phyloP scores from a whole-genome alignment of 2,888 invertebrate species.

The Xanthia icteritia region DNA sequence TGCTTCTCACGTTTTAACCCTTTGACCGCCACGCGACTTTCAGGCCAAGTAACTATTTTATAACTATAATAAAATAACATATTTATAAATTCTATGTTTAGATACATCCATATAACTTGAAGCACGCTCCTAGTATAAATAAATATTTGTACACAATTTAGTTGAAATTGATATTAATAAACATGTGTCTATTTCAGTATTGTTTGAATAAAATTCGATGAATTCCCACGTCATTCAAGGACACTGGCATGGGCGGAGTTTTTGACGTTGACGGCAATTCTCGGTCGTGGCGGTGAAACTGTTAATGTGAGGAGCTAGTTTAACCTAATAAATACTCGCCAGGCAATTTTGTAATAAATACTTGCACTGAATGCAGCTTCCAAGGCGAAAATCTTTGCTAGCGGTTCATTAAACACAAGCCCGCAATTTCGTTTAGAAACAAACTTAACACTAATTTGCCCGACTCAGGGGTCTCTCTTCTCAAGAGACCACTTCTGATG shows the following conservation, averaged over 20 bases:
- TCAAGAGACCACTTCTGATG: not conserved
- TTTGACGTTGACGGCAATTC: slow-evolving; percentile 6
- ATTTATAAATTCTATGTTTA: not conserved
- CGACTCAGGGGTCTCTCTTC: not conserved
- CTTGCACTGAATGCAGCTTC: not conserved
- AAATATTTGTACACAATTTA: not conserved
- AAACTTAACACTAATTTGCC: not conserved
- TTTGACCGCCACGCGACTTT: slow-evolving; percentile 32
- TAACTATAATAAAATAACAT: not conserved
- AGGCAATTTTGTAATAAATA: slow-evolving; percentile 1
- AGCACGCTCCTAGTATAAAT: not conserved
- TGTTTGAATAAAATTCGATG: slow-evolving; percentile 21
- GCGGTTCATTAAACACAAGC: not conserved
- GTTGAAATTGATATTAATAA: too few relatives aligned
- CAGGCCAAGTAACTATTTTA: not conserved
- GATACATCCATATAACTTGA: not conserved
- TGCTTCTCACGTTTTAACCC: slow-evolving; percentile 15
- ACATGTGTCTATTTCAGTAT: too few relatives aligned
- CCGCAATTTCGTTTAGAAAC: not conserved
- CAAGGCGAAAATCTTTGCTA: slow-evolving; percentile 6
- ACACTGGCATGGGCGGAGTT: slow-evolving; percentile 11
- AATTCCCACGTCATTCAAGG: slow-evolving; percentile 1
- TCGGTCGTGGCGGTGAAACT: slow-evolving; percentile 27
- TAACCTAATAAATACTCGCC: not conserved
- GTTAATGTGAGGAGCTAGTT: slow-evolving; percentile 32